Conservation (phyloP, 92 coral and sea anemone species). For the Bergia puertoricense region DNA sequence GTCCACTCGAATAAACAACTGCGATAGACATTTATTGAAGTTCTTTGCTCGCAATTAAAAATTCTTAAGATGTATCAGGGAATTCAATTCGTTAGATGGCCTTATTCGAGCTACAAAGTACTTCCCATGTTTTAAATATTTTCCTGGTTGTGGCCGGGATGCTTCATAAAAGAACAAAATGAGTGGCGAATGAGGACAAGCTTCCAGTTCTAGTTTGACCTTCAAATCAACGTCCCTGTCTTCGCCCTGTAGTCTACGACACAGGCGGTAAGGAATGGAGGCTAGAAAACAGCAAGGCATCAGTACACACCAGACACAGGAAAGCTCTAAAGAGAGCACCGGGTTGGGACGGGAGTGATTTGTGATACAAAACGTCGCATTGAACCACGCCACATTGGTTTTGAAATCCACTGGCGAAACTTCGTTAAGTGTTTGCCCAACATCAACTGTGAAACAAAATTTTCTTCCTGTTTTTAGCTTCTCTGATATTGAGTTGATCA, state of each 20-base stretch:
- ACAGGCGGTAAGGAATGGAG: conserved; percentile 37
- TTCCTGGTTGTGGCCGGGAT: conserved; percentile 36
- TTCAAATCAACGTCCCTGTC: conserved; percentile 17
- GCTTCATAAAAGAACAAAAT: conserved; percentile 37
- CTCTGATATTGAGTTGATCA: conserved; percentile 1
- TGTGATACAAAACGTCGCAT: neutral
- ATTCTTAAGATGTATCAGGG: conserved; percentile 1
- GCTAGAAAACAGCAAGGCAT: conserved; percentile 41
- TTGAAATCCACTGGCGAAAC: neutral
- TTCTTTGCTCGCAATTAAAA: neutral
- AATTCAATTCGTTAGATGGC: conserved; percentile 30
- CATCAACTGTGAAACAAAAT: conserved; percentile 1
- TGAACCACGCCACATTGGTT: conserved; percentile 22
- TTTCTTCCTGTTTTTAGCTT: neutral
- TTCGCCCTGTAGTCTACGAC: neutral
- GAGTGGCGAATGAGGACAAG: conserved; percentile 24
- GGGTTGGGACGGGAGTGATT: conserved; percentile 29
- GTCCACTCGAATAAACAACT: neutral
- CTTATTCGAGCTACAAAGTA: conserved; percentile 15
- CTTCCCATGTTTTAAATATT: conserved; percentile 22
- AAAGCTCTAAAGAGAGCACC: neutral
- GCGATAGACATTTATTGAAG: neutral
- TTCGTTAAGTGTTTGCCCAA: neutral
- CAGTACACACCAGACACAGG: conserved; percentile 33
- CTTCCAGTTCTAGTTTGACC: neutral